Evolutionary conservation across 2,113 vertebrate genomes (phyloP), one percentile per base, ranked within the genome.

Genomic region (Micromys minutus): DNA sequence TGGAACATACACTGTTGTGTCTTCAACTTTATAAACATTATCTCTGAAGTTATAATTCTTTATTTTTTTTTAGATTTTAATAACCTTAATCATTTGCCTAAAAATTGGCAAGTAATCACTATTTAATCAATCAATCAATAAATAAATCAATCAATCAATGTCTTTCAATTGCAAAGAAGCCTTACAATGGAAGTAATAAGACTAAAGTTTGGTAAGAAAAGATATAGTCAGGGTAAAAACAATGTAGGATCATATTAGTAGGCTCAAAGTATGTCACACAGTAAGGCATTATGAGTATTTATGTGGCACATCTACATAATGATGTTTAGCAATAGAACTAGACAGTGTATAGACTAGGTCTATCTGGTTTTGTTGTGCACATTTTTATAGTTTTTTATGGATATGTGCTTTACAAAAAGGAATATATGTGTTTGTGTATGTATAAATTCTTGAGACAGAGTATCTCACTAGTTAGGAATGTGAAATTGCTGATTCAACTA

Each of bases 161-260:
- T 45, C 61, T 50, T 15, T 65, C 29, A 57, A 74, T 7, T 85
- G 0, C 67, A 80, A 92, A 57, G 29, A 36, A 67, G 31, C 87
- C 22, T 57, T 83, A 88, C 12, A 87, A 31, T 39, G 71, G 57
- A 87, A 94, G 93, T 5, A 52, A 17, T 65, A 71, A 86, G 15
- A 10, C 87, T 79, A 93, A 71, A 26, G 45, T 87, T 95, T 59
- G 50, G 8, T 79, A 76, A 76, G 72, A 76, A 92, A 94, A 89
- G 39, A 79, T 77, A 83, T 29, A 72, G 57, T 52, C 11, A 92
- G 59, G 59, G 34, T 76, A 72, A 52, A 47, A 97, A 26, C 3
- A 47, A 83, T 1, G 5, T 67, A 17, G 2, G 34, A 34, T 67
- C 86, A 75, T 83, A 52, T n/a, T 79, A 74, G 24, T 59, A 15